Base-by-base conservation (phyloP, 1,140 invertebrate species). In the Oppia nitens region DNA sequence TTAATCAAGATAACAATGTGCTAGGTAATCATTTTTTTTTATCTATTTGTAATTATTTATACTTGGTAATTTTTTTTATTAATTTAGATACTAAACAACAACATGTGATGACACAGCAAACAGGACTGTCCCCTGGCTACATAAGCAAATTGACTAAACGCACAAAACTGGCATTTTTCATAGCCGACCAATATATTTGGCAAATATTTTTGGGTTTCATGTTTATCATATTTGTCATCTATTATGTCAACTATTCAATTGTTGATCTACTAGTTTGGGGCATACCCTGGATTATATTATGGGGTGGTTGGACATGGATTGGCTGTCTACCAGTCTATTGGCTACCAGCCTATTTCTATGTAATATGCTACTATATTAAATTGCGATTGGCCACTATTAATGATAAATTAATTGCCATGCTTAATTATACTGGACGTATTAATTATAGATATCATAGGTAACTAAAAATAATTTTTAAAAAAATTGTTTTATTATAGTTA, bases 1-100 rank as follows among this genome's bases (percentile, higher is more conserved):
- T 54, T 25, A 54, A 54, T 28, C 53, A 54, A 54, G 20, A 9
- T 26, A n/a, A n/a, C n/a, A 54, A 54, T 6, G 28, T 54, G 47
- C 6, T 6, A 54, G 25, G 53, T 54, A 54, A 9, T 54, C 17
- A 48, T 9, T 6, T 21, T 12, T 52, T 52, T 52, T 52, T 12
- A 11, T 52, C 11, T n/a, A n/a, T n/a, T n/a, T n/a, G n/a, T 47
- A 47, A 14, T 14, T 47, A 14, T 47, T 14, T 47, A n/a, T n/a
- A n/a, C n/a, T n/a, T n/a, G n/a, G n/a, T n/a, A n/a, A n/a, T n/a
- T n/a, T n/a, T n/a, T n/a, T n/a, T n/a, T n/a, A n/a, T n/a, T n/a
- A n/a, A n/a, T n/a, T n/a, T n/a, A n/a, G n/a, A n/a, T n/a, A n/a
- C n/a, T n/a, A n/a, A n/a, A n/a, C 50, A 12, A 11, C 12, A 12